These are phyloP conservation scores for Pyrrhosoma nymphula DNA, from an alignment of 2,888 invertebrate genomes.

Conservation along the genomic window DNA sequence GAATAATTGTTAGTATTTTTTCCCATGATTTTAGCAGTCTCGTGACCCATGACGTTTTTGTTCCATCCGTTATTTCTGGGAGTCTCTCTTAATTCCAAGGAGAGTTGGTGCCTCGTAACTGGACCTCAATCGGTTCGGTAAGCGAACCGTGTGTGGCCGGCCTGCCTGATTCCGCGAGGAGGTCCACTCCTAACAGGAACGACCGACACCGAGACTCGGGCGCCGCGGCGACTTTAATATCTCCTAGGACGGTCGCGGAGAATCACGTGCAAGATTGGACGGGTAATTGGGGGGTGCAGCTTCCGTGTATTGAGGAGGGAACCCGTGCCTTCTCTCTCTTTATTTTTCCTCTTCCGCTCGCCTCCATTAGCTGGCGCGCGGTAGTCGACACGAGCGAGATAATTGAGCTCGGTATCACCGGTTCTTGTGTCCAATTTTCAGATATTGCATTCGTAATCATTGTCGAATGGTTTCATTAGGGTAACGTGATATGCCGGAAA, in stretches of 20 bases:
- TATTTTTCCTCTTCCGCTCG: not conserved
- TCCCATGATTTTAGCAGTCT: too few species aligned
- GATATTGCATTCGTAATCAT: too few species aligned
- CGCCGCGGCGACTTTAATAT: slow-evolving; percentile 5
- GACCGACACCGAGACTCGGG: not conserved
- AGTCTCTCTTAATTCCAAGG: too few species aligned
- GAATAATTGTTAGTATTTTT: too few species aligned
- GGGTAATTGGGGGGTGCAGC: not conserved
- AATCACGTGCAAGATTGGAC: not conserved
- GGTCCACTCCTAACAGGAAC: not conserved
- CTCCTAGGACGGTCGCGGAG: not conserved
- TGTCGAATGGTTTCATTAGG: too few species aligned
- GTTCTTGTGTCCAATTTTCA: too few species aligned
- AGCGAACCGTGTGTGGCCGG: not conserved
- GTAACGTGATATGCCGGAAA: too few species aligned
- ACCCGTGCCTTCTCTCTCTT: not conserved
- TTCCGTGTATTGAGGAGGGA: not conserved
- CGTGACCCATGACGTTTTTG: too few species aligned
- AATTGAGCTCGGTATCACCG: not conserved
- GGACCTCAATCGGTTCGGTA: not conserved
- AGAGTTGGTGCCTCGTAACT: too few species aligned
- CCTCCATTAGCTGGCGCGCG: too few species aligned
- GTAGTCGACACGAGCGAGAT: not conserved
- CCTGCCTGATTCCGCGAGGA: not conserved
- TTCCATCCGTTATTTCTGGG: too few species aligned